Evolutionary conservation across 1,140 invertebrate species (phyloP), one percentile per base, ranked within the genome.

Genomic region (Lanistes nyassanus): DNA sequence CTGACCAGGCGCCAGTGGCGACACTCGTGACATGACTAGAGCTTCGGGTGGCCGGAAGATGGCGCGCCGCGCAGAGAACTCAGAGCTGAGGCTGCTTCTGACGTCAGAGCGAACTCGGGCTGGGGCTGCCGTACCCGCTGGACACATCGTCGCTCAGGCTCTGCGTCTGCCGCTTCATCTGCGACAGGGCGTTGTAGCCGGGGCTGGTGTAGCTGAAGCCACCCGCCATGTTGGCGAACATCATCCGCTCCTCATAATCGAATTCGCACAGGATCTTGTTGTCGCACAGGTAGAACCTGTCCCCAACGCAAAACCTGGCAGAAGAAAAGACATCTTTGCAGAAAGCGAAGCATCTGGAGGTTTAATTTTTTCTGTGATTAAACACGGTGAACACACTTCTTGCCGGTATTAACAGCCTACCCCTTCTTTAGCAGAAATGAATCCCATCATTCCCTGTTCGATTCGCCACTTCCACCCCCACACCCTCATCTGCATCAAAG

Each of bases 231-330:
- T 93, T 95, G 36, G 95, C 95, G 86, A 96, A 97, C 74, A 96
- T 93, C 88, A 96, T 92, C 82, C 95, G 90, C 88, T 97, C 96
- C 88, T 97, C 95, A 90, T 97, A 97, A 89, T 98, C 96, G 88
- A 96, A 96, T 88, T 97, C 95, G 90, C 96, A 98, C 2, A 97
- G 92, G 79, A 98, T 96, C 90, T 96, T 96, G 90, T 97, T 97
- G 89, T 97, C 95, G 89, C 94, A 96, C 79, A 97, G 89, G 88
- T 96, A 97, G 89, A 96, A 98, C 82, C 94, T 92, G 87, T 98
- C 96, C 5, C 96, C 96, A 7, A 98, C 95, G 90, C 96, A 98
- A 91, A 98, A 98, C 92, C 96, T 97, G 91, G 9, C 82, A 83
- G 2, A 36, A 74, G 36, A 74, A 37, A 55, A 60, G 26, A 68